These are phyloP conservation scores for Tympanuchus pallidicinctus DNA, from an alignment of 2,113 vertebrate genomes.

Conservation along the genomic window DNA sequence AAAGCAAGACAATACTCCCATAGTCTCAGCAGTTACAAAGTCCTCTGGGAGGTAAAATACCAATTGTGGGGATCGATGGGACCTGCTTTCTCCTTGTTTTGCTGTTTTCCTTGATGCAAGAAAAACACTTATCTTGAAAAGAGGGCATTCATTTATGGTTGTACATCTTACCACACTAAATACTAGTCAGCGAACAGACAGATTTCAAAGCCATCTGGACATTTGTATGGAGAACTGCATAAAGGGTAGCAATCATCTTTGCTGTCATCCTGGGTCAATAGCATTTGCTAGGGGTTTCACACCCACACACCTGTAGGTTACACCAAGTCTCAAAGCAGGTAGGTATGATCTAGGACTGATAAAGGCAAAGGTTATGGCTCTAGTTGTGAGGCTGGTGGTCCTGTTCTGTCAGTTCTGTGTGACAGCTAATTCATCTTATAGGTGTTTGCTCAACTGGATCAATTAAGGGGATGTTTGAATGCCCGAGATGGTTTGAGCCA, in stretches of 20 bases:
- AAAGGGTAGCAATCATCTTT: neutral
- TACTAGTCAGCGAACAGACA: neutral
- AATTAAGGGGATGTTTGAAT: neutral
- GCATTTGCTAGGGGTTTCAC: neutral
- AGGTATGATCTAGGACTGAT: rapidly evolving
- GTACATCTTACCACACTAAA: neutral
- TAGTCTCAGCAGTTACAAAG: slow-evolving; percentile 39
- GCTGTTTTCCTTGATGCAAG: neutral
- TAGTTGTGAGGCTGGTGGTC: neutral
- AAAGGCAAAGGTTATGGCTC: neutral
- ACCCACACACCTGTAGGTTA: neutral
- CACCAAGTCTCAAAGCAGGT: neutral
- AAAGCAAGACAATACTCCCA: slow-evolving; percentile 17
- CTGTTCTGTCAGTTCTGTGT: neutral
- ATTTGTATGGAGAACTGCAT: neutral
- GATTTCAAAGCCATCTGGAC: neutral
- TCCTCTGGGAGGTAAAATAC: neutral
- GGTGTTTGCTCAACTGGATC: neutral
- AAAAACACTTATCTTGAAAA: neutral
- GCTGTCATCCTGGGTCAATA: neutral
- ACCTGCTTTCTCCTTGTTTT: neutral
- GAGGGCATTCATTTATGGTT: neutral
- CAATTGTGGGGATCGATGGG: neutral
- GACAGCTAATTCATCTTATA: neutral
- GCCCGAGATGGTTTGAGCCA: neutral